A percentile compares a stretch with the other conserved stretches of the same genome.
Conservation (phyloP, 2,113 vertebrate genomes). For the Delphinapterus leucas region DNA sequence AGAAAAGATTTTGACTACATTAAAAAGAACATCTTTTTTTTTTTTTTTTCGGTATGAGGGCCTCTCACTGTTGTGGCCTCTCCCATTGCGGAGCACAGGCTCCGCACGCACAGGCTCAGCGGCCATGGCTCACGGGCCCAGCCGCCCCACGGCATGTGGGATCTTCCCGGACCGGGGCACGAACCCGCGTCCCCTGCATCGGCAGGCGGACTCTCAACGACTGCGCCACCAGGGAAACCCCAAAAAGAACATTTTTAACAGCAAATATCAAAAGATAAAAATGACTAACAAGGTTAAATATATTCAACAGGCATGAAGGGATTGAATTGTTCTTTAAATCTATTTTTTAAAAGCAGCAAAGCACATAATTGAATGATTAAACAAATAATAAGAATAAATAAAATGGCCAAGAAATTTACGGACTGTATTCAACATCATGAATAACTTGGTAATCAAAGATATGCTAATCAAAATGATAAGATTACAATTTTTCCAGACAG, state of each 20-base stretch:
- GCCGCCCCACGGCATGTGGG: too few relatives aligned
- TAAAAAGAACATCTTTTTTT: background rate
- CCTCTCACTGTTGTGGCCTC: too few relatives aligned
- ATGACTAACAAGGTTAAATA: background rate
- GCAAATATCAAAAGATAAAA: background rate
- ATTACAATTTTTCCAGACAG: background rate
- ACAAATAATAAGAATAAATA: background rate
- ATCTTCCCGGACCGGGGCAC: too few relatives aligned
- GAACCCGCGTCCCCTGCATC: too few relatives aligned
- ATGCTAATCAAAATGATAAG: background rate
- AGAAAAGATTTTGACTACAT: background rate
- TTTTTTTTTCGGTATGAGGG: too few relatives aligned
- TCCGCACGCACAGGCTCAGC: too few relatives aligned
- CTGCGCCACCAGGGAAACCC: too few relatives aligned
- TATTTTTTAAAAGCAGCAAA: background rate
- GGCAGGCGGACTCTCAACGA: too few relatives aligned
- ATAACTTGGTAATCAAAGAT: background rate
- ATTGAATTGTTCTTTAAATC: background rate
- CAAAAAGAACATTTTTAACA: background rate
- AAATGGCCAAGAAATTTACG: background rate
- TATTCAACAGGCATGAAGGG: background rate
- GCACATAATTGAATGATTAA: background rate
- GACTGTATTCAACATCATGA: background rate
- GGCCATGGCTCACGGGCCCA: too few relatives aligned
- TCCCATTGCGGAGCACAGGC: too few relatives aligned